Percentiles rank a stretch among this genome's conserved stretches.
Conservation (phyloP, 2,797 vertebrate genomes). For the Mus spretus region DNA sequence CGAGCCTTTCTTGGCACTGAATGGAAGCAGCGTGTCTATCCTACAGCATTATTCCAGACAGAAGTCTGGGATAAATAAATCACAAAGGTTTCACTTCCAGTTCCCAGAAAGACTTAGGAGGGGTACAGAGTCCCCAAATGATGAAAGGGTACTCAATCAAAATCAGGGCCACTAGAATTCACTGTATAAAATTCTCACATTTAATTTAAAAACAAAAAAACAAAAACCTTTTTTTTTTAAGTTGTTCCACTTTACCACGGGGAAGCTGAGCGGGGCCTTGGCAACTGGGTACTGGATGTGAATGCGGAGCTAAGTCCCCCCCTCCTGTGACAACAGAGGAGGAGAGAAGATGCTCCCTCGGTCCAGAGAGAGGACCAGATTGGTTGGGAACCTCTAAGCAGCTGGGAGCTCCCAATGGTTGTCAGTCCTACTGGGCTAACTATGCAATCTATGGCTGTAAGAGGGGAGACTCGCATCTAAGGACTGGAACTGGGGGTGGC, state of each 20-base stretch:
- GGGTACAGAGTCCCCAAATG: not conserved
- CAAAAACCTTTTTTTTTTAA: not conserved
- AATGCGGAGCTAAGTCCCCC: not conserved
- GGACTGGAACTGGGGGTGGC: not conserved
- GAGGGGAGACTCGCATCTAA: not conserved
- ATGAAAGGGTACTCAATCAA: not conserved
- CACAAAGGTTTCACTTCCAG: conserved; percentile 38
- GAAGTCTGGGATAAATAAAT: not conserved
- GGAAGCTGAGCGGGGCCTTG: not conserved
- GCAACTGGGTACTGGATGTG: not conserved
- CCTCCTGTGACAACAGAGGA: not conserved
- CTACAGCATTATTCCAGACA: not conserved
- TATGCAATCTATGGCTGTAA: conserved; percentile 30
- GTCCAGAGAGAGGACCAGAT: not conserved
- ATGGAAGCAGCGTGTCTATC: not conserved
- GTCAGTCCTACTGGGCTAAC: not conserved
- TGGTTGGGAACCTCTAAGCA: conserved; percentile 43
- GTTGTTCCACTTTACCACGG: not conserved
- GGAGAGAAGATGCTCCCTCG: not conserved
- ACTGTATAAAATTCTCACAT: not conserved
- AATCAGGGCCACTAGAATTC: conserved; percentile 18
- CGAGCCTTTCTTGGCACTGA: not conserved
- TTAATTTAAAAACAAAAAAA: not conserved
- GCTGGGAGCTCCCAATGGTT: not conserved
- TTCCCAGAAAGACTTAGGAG: conserved; percentile 3